These are phyloP conservation scores for Hippocampus kuda DNA, from an alignment of 2,797 vertebrate species.

Conservation along the genomic window DNA sequence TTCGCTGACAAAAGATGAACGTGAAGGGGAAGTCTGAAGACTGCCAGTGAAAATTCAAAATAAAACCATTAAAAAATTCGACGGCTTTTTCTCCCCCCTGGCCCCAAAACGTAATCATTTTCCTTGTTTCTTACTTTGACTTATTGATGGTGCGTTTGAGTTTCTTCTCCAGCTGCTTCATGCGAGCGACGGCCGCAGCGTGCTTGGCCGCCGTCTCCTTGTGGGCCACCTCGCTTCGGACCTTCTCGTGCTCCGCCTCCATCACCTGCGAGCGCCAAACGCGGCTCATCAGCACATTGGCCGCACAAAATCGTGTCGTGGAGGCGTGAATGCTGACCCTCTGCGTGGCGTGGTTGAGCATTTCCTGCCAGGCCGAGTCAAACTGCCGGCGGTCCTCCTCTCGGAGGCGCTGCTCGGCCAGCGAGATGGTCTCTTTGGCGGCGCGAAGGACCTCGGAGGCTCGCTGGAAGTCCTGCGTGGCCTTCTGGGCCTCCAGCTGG, in stretches of 20 bases:
- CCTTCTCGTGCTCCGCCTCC: constrained; percentile 80
- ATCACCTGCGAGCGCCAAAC: constrained; percentile 73
- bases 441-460: constrained; percentile 89
- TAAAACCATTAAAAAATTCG: too few species aligned
- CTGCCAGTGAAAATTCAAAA: too few species aligned
- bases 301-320: neutral
- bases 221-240: constrained; percentile 85
- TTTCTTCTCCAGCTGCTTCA: constrained; percentile 95
- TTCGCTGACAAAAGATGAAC: too few species aligned
- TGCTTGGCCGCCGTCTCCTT: constrained; percentile 87
- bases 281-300: too few species aligned
- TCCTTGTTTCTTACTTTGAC: constrained; percentile 70
- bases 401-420: constrained; percentile 87
- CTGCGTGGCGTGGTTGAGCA: constrained; percentile 97
- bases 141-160: constrained; percentile 92
- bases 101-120: neutral
- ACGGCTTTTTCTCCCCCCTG: constrained; percentile 19
- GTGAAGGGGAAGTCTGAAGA: too few species aligned
- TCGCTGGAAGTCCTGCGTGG: constrained; percentile 94
- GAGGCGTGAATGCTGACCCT: constrained; percentile 68
- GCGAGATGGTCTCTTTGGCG: constrained; percentile 91
- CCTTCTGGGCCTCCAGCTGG: constrained; percentile 88
- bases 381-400: constrained; percentile 95
- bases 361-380: constrained; percentile 98
- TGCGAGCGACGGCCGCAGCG: constrained; percentile 81